Evolutionary conservation across 2,113 vertebrate genomes (phyloP).

Genomic region (Cyrtonyx montezumae): DNA sequence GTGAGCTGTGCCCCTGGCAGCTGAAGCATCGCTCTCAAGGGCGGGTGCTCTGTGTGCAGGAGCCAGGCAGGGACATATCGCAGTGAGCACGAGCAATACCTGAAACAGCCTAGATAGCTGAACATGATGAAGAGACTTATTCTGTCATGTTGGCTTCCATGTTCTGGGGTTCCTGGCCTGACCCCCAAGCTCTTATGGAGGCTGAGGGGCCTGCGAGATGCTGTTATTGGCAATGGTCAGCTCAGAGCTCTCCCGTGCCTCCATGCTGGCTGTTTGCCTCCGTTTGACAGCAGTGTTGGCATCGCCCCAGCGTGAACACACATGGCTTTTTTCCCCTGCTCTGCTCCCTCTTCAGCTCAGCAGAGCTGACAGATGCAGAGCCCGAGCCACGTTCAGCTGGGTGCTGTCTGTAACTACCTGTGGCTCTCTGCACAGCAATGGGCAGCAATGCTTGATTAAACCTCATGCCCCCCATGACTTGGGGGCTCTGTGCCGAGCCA

Average conservation of each 20-base stretch:
- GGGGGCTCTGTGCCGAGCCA: background rate
- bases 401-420: background rate
- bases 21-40: background rate
- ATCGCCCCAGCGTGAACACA: fast-evolving
- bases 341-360: background rate
- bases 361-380: background rate
- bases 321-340: background rate
- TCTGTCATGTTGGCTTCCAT: background rate
- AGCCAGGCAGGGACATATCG: background rate
- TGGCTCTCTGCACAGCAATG: background rate
- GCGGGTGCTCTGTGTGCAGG: fast-evolving
- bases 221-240: background rate
- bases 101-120: background rate
- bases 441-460: constrained; percentile 18
- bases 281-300: background rate
- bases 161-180: fast-evolving
- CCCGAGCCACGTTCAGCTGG: background rate
- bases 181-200: background rate
- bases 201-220: background rate
- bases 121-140: background rate
- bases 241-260: background rate
- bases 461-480: background rate
- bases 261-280: background rate
- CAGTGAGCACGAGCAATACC: background rate
- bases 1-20: background rate